Percentiles rank a stretch among this genome's conserved stretches.
phyloP scores from a whole-genome alignment of 1,140 invertebrate species.

The Meloidogyne chitwoodi region DNA sequence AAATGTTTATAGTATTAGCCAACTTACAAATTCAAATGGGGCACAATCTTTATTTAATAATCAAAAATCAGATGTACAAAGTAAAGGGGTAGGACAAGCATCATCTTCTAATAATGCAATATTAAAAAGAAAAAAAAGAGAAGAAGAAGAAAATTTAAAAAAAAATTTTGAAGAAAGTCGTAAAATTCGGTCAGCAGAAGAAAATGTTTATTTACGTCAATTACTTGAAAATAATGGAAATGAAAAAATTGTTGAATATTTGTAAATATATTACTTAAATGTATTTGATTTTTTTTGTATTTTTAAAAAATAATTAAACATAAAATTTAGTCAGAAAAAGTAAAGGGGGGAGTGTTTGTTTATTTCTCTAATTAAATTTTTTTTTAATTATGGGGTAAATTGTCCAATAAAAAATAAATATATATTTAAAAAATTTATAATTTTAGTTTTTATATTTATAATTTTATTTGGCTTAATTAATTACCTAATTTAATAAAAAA shows the following conservation, averaged over 20 bases:
- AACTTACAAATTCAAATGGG: background rate
- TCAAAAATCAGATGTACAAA: conserved; percentile 1
- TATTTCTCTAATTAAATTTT: too few species aligned
- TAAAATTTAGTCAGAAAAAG: too few species aligned
- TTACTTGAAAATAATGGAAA: background rate
- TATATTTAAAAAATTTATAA: too few species aligned
- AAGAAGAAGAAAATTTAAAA: background rate
- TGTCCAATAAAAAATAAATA: too few species aligned
- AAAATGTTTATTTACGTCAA: background rate
- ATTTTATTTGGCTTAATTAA: too few species aligned
- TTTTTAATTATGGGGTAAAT: too few species aligned
- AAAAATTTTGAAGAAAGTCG: background rate
- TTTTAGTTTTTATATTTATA: too few species aligned
- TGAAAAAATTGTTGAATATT: background rate
- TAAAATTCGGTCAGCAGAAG: background rate
- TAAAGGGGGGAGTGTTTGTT: too few species aligned
- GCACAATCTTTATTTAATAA: conserved; percentile 11
- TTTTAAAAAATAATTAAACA: too few species aligned
- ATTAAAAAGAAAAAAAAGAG: conserved; percentile 1
- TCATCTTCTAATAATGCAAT: background rate
- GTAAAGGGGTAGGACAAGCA: background rate
- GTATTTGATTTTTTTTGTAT: background rate
- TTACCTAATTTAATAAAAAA: too few species aligned
- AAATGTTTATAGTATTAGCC: conserved; percentile 4
- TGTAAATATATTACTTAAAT: background rate